phyloP scores from a whole-genome alignment of 2,113 vertebrate species.

The Semnopithecus entellus region DNA sequence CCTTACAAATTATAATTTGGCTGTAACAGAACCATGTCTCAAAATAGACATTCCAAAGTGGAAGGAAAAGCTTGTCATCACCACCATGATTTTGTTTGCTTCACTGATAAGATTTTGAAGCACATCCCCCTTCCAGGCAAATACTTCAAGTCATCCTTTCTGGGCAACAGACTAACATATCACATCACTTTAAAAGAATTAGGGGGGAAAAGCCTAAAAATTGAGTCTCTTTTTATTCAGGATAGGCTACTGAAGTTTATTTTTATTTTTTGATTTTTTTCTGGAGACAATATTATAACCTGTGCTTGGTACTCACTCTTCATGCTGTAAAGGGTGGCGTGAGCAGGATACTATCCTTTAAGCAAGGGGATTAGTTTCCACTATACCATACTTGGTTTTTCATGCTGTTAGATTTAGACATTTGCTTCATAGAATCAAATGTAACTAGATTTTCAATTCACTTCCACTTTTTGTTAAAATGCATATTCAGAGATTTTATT shows the following conservation, averaged over 20 bases:
- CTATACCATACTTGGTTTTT: neutral
- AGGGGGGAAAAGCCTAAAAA: fast-evolving
- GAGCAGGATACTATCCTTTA: neutral
- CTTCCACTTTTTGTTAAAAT: neutral
- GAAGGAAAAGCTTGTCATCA: neutral
- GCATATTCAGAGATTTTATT: neutral
- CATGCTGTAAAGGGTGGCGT: neutral
- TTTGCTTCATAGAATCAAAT: neutral
- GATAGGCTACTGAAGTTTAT: neutral
- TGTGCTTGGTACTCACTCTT: neutral
- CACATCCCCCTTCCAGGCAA: neutral
- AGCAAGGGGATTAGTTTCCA: neutral
- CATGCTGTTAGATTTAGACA: neutral
- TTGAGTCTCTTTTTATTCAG: neutral
- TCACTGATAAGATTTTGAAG: neutral
- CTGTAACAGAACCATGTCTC: neutral
- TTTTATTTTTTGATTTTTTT: neutral
- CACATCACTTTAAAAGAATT: neutral
- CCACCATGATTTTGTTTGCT: neutral
- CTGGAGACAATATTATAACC: neutral
- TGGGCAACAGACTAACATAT: neutral
- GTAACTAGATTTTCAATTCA: conserved; percentile 12
- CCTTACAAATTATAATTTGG: neutral
- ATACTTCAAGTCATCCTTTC: neutral
- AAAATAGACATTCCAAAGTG: neutral